Percentiles rank a stretch among this genome's conserved stretches.
Conservation (phyloP, 2,888 invertebrate species). For the Meandrusa payeni region DNA sequence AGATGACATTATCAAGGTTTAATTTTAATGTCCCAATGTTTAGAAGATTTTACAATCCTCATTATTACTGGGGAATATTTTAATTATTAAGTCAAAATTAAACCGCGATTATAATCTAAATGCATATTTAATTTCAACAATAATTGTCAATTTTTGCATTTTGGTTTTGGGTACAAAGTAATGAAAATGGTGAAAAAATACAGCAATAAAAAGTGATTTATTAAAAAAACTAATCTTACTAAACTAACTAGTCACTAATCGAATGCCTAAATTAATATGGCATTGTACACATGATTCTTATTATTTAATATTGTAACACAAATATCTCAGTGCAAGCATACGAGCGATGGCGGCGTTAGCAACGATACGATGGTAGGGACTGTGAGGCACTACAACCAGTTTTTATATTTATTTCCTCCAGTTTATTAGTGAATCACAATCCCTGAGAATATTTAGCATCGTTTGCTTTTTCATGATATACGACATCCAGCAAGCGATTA, state of each 20-base stretch:
- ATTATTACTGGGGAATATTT: no score
- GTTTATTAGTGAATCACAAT: slow-evolving; percentile 11
- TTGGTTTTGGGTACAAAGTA: no score
- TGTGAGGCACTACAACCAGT: slow-evolving; percentile 7
- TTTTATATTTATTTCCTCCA: neutral
- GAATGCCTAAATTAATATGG: no score
- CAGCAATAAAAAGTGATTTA: no score
- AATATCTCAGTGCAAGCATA: slow-evolving; percentile 8
- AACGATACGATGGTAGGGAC: slow-evolving; percentile 3
- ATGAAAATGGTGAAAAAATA: no score
- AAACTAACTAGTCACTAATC: no score
- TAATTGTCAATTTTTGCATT: no score
- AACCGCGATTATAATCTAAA: neutral
- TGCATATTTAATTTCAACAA: neutral
- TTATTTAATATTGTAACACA: neutral
- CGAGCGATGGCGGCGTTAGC: slow-evolving; percentile 11
- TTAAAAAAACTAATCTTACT: no score
- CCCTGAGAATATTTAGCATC: neutral
- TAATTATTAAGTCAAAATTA: no score
- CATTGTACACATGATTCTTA: slow-evolving; percentile 10
- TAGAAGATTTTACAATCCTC: no score
- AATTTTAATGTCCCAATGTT: no score
- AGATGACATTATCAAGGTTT: no score
- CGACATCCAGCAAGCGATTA: neutral
- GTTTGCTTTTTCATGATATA: slow-evolving; percentile 6